Evolutionary conservation across 2,113 vertebrate species (phyloP).

Genomic region (Oryzias curvinotus): DNA sequence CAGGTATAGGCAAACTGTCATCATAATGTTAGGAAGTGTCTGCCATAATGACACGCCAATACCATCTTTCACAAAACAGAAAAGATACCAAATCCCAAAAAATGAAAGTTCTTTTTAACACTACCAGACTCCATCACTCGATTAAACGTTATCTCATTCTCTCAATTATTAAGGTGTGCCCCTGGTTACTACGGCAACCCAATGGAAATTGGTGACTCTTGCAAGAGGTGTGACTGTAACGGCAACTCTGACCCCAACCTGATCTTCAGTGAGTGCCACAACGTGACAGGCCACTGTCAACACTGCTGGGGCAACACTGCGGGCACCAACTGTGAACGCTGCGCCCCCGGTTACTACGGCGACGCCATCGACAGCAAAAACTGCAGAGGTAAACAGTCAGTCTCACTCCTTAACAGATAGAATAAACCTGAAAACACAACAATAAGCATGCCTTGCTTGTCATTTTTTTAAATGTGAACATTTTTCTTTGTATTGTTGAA

Average conservation of each 20-base stretch:
- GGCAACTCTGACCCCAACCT: constrained; percentile 96
- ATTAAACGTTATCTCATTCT: no score
- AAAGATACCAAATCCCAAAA: no score
- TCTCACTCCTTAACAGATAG: not conserved
- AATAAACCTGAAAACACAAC: no score
- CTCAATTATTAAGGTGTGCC: constrained; percentile 81
- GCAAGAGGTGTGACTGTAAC: constrained; percentile 93
- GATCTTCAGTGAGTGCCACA: constrained; percentile 94
- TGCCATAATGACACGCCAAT: no score
- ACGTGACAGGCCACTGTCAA: constrained; percentile 89
- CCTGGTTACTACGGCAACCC: constrained; percentile 97
- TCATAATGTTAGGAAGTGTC: no score
- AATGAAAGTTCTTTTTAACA: no score
- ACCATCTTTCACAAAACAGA: no score
- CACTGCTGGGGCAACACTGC: constrained; percentile 89
- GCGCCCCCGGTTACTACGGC: constrained; percentile 87
- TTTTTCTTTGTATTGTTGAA: no score
- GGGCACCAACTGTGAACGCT: constrained; percentile 87
- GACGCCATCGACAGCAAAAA: constrained; percentile 87
- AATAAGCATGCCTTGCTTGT: no score
- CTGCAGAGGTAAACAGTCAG: constrained; percentile 84
- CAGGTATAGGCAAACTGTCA: no score
- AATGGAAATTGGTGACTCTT: constrained; percentile 82
- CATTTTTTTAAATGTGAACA: no score
- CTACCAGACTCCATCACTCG: no score